Percentiles rank a stretch among this genome's conserved stretches.
These are phyloP conservation scores for Enteromius paludinosus DNA, from an alignment of 2,797 vertebrate species.

Conservation along the genomic window DNA sequence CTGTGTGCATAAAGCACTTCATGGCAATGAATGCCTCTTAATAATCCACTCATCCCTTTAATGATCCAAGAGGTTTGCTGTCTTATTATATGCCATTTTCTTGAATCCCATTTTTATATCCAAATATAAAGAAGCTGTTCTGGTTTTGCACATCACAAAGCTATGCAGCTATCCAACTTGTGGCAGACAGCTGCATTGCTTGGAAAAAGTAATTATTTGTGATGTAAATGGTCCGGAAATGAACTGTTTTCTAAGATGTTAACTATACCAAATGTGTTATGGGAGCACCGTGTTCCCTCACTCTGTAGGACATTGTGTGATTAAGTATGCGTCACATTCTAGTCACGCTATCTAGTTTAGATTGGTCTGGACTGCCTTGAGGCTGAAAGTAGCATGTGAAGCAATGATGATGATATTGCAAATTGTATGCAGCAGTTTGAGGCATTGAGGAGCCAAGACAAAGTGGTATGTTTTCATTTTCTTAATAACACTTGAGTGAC, in stretches of 20 bases:
- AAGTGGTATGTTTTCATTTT: conserved; percentile 73
- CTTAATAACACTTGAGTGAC: conserved; percentile 48
- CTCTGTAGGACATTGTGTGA: neutral
- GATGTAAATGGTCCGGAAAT: neutral
- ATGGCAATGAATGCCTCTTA: conserved; percentile 23
- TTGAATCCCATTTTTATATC: neutral
- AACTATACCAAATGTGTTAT: neutral
- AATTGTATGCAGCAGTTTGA: conserved; percentile 66
- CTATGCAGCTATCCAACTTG: neutral
- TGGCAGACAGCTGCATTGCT: neutral
- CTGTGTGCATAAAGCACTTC: conserved; percentile 19
- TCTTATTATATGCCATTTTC: neutral
- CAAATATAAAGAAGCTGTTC: neutral
- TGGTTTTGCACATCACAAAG: neutral
- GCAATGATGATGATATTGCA: conserved; percentile 69
- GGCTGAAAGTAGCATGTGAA: conserved; percentile 73
- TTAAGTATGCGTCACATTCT: conserved; percentile 65
- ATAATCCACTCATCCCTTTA: conserved; percentile 29
- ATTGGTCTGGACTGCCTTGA: conserved; percentile 77
- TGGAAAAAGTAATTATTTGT: neutral
- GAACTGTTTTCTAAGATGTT: neutral
- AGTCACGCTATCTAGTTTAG: conserved; percentile 75
- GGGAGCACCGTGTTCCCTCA: neutral
- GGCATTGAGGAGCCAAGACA: conserved; percentile 77
- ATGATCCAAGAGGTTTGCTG: neutral